Percentiles rank a stretch among this genome's conserved stretches.
Evolutionary conservation across 2,113 vertebrate genomes (phyloP).

Genomic region (Trinectes maculatus): DNA sequence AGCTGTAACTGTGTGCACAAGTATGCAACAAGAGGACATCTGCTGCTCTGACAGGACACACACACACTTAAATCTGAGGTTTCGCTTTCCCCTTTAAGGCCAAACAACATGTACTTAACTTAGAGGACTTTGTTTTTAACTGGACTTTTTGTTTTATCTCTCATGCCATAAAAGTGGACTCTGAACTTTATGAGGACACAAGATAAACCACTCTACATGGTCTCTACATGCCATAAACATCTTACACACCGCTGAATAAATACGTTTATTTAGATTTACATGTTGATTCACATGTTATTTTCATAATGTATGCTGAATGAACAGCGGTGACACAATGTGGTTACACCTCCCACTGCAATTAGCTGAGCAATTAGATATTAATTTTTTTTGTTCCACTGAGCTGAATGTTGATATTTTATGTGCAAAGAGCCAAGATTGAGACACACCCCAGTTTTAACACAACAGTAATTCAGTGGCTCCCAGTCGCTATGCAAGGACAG

Average conservation of each 20-base stretch:
- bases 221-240: not conserved
- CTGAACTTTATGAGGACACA: conserved; percentile 27
- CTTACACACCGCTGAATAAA: conserved; percentile 11
- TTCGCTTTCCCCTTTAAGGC: too few species aligned
- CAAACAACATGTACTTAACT: not conserved
- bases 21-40: conserved; percentile 14
- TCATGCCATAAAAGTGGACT: conserved; percentile 32
- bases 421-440: not conserved
- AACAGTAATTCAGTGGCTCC: not conserved
- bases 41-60: conserved; percentile 17
- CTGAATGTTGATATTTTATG: not conserved
- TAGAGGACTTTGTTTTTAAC: conserved; percentile 13
- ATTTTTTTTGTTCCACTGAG: not conserved
- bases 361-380: conserved; percentile 10
- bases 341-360: not conserved
- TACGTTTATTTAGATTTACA: conserved; percentile 68
- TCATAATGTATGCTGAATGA: conserved; percentile 24
- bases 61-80: too few species aligned
- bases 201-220: conserved; percentile 8
- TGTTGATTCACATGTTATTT: conserved; percentile 49
- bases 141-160: conserved; percentile 9
- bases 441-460: not conserved
- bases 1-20: not conserved
- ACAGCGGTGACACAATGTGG: conserved; percentile 6
- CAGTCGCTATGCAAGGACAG: not conserved